Percentiles rank a stretch among this genome's conserved stretches.
Conservation (phyloP, 2,113 vertebrate species). For the Rhea americana region DNA sequence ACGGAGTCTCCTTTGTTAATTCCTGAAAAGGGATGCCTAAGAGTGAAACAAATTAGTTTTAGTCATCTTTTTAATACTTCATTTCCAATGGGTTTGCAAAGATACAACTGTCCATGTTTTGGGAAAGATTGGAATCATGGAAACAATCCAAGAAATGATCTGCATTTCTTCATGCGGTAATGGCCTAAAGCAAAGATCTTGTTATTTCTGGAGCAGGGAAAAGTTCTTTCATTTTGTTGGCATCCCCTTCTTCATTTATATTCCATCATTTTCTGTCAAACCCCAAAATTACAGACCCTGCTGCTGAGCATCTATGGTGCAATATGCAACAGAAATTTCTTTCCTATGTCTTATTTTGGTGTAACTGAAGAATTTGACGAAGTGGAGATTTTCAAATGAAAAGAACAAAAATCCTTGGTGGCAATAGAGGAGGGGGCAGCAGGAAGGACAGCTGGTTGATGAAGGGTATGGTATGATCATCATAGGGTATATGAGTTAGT, state of each 20-base stretch:
- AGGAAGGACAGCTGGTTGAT: background rate
- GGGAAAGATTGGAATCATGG: background rate
- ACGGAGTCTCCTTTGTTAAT: background rate
- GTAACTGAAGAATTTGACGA: background rate
- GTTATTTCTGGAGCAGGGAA: background rate
- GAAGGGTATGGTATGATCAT: background rate
- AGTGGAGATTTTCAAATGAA: background rate
- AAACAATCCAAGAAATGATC: background rate
- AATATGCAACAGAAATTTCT: background rate
- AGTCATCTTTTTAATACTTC: background rate
- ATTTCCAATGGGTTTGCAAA: background rate
- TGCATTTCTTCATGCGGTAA: background rate
- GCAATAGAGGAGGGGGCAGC: background rate
- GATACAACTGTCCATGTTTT: background rate
- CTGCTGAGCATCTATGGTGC: background rate
- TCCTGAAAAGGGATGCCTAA: background rate
- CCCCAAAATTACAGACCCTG: background rate
- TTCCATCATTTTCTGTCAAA: background rate
- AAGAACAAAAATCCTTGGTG: background rate
- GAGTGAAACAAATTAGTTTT: background rate
- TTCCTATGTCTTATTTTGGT: background rate
- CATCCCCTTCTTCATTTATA: background rate
- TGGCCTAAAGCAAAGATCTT: background rate
- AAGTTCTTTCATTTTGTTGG: background rate
- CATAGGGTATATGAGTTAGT: background rate